A percentile compares a stretch with the other conserved stretches of the same genome.
phyloP scores from a whole-genome alignment of 2,113 vertebrate species.

The Tachuris rubrigastra region DNA sequence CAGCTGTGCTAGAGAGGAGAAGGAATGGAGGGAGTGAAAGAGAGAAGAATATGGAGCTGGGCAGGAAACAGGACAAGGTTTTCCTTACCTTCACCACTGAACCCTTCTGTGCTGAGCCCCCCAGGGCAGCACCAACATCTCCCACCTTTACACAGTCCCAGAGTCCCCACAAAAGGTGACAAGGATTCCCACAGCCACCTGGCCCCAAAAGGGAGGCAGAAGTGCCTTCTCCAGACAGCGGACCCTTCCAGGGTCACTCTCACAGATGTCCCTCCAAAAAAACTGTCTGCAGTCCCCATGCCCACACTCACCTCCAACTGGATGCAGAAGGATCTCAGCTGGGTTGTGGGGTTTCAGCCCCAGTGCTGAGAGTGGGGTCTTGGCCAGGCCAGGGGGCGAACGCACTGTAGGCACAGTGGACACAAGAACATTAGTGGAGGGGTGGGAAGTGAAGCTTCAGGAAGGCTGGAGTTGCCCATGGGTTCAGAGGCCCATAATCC shows the following conservation, averaged over 20 bases:
- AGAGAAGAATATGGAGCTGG: not conserved
- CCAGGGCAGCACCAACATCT: not conserved
- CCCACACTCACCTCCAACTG: constrained; percentile 85
- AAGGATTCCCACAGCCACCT: not conserved
- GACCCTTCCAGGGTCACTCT: not conserved
- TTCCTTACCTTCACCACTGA: not conserved
- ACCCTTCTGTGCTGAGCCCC: not conserved
- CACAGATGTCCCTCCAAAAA: accelerated
- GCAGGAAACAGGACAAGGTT: not conserved
- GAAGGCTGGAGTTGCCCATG: not conserved
- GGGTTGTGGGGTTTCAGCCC: constrained; percentile 97
- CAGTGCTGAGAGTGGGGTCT: constrained; percentile 93
- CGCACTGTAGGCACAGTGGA: constrained; percentile 74
- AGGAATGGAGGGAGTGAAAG: not conserved
- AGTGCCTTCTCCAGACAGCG: not conserved
- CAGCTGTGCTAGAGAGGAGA: not conserved
- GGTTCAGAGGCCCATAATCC: not conserved
- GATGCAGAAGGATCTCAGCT: constrained; percentile 88
- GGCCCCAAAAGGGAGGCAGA: not conserved
- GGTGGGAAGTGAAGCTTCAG: not conserved
- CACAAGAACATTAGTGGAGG: not conserved
- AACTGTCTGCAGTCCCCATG: accelerated
- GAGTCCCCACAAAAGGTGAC: not conserved
- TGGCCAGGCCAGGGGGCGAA: constrained; percentile 93
- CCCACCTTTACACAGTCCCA: not conserved